Evolutionary conservation across 2,797 vertebrate genomes (phyloP).

Genomic region (Macropus fuliginosus): DNA sequence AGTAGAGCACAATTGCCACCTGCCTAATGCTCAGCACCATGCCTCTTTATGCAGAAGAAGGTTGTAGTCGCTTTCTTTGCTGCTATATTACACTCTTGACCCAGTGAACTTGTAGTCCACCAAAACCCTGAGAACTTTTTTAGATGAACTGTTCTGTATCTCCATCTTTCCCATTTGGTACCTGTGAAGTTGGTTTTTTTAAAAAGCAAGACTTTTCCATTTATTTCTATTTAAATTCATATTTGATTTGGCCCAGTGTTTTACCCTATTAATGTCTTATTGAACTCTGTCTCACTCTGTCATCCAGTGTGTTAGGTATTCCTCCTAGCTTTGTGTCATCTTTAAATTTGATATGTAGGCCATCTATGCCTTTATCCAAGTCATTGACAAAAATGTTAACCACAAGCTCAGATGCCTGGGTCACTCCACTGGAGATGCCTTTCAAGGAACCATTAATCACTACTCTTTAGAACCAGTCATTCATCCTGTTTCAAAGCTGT

Average conservation of each 20-base stretch:
- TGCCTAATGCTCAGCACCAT: background rate
- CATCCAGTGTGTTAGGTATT: background rate
- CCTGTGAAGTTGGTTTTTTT: background rate
- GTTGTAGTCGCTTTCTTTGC: background rate
- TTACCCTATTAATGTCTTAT: background rate
- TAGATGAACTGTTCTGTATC: background rate
- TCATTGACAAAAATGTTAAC: slow-evolving; percentile 9
- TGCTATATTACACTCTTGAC: background rate
- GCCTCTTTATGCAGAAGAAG: background rate
- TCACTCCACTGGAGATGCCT: slow-evolving; percentile 6
- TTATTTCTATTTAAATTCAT: background rate
- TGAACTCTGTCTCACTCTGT: background rate
- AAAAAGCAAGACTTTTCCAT: background rate
- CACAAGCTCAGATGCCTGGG: background rate
- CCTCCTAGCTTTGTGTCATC: background rate
- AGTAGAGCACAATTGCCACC: background rate
- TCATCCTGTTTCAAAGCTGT: background rate
- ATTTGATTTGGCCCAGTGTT: background rate
- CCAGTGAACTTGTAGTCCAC: background rate
- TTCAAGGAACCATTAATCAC: slow-evolving; percentile 2
- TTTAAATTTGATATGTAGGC: slow-evolving; percentile 9
- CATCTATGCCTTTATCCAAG: slow-evolving; percentile 7
- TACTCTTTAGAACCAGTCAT: background rate
- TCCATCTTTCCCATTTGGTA: background rate
- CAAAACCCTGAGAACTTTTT: background rate